Evolutionary conservation across 2,113 vertebrate genomes (phyloP), one percentile per base, ranked within the genome.

Genomic region (Mola mola): DNA sequence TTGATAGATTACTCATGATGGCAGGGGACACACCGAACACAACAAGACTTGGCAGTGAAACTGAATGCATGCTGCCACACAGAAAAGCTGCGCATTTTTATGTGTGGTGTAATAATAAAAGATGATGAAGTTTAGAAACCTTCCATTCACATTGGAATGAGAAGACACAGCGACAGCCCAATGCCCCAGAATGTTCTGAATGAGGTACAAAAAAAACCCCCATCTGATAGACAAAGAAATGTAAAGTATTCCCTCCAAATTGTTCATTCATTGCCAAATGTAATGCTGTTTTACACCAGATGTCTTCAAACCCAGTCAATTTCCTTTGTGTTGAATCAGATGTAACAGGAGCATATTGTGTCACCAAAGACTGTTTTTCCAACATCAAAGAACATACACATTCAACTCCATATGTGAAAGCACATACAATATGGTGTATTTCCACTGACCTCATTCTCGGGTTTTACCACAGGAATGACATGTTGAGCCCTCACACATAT

Each of bases 391-490:
- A 46, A 31, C 19, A n/a, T 12, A 49, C 4, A 26, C 58, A 17
- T 41, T 40, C 20, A 22, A 19, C 3, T 3, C 59, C 57, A 51
- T 50, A 38, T 53, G 55, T 62, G 24, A 52, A 47, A 29, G 42
- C 19, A 6, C 24, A 25, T 25, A 26, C 38, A 7, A 44, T 17
- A 7, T 13, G 55, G 5, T 62, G 76, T 24, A 22, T 58, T 25
- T 70, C 44, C 43, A 22, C 22, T 79, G 13, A 81, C 69, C 81
- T 69, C 40, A 12, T 8, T 57, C 60, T 69, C 28, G 15, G 16
- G n/a, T 41, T 66, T 41, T 8, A 62, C 73, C 65, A 36, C 65
- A 78, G 76, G 71, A 78, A 74, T 67, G 12, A 17, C 57, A 25
- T 10, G 22, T 38, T 41, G 20, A 20, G 31, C 15, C 17, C 52